These are phyloP conservation scores for Monopis laevigella DNA, from an alignment of 2,888 invertebrate species.

Conservation along the genomic window DNA sequence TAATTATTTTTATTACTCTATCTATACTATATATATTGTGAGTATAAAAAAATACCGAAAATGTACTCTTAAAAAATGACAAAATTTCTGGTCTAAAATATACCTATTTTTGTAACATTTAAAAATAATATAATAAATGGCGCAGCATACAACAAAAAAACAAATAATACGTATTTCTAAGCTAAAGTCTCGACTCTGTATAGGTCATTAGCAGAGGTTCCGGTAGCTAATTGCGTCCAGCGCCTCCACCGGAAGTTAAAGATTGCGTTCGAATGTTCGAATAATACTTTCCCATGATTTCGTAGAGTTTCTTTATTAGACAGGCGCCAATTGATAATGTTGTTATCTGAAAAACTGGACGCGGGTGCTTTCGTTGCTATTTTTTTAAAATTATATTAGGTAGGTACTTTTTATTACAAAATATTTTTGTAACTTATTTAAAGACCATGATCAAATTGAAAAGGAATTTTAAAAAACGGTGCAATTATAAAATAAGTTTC, in stretches of 20 bases:
- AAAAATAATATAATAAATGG: not conserved
- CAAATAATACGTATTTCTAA: slow-evolving; percentile 1
- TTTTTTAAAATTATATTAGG: no score
- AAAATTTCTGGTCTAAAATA: not conserved
- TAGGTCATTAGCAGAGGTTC: slow-evolving; percentile 48
- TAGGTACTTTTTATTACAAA: no score
- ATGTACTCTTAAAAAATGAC: not conserved
- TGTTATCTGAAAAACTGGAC: slow-evolving; percentile 10
- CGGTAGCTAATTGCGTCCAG: slow-evolving; percentile 55
- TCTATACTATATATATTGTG: not conserved
- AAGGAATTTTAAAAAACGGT: no score
- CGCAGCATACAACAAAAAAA: slow-evolving; percentile 1
- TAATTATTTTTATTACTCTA: not conserved
- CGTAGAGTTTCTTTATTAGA: slow-evolving; percentile 9
- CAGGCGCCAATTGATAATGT: slow-evolving; percentile 11
- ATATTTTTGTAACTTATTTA: no score
- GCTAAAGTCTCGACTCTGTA: slow-evolving; percentile 6
- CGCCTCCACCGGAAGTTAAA: slow-evolving; percentile 55
- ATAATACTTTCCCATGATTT: slow-evolving; percentile 14
- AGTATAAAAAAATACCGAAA: not conserved
- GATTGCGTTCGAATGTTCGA: slow-evolving; percentile 40
- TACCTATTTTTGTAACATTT: not conserved
- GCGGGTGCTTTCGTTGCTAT: no score
- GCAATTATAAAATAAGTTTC: no score
- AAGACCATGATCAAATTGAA: no score